Conservation (phyloP, 1,140 invertebrate genomes). For the Drosophila ercepeae region DNA sequence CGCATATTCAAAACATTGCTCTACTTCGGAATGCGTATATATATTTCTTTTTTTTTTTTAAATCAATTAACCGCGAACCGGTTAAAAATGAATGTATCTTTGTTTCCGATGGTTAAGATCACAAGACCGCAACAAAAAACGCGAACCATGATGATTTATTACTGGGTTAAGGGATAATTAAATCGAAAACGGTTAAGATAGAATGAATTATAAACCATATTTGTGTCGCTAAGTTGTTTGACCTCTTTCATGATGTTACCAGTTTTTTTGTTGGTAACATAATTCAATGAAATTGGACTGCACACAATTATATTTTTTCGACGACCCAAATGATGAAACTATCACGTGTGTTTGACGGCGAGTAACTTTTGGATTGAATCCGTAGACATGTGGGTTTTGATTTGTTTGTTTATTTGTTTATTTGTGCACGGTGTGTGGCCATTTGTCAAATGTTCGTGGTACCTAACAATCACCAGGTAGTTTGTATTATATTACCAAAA, state of each 20-base stretch:
- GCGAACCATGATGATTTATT: no score
- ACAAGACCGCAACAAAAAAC: constrained; percentile 10
- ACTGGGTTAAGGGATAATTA: background rate
- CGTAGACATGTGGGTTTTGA: constrained; percentile 23
- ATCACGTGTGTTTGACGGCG: constrained; percentile 41
- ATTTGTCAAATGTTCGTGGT: constrained; percentile 24
- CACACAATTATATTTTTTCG: constrained; percentile 50
- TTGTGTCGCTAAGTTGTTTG: constrained; percentile 13
- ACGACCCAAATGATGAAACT: constrained; percentile 45
- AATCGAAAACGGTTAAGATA: constrained; percentile 4
- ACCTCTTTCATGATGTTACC: constrained; percentile 24
- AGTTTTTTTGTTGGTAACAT: constrained; percentile 7
- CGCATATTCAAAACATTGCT: constrained; percentile 10
- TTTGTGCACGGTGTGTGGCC: constrained; percentile 31
- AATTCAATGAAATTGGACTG: constrained; percentile 43
- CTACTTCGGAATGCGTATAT: constrained; percentile 20
- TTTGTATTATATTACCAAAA: constrained; percentile 47
- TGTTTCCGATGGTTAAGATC: constrained; percentile 14
- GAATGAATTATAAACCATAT: no score
- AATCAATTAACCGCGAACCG: constrained; percentile 11
- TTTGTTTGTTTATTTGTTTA: constrained; percentile 41
- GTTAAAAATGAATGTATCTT: constrained; percentile 28
- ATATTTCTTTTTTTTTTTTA: background rate
- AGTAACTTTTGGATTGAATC: constrained; percentile 12
- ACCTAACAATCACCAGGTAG: constrained; percentile 8